Conservation (phyloP, 2,888 invertebrate genomes). For the Candidula unifasciata region DNA sequence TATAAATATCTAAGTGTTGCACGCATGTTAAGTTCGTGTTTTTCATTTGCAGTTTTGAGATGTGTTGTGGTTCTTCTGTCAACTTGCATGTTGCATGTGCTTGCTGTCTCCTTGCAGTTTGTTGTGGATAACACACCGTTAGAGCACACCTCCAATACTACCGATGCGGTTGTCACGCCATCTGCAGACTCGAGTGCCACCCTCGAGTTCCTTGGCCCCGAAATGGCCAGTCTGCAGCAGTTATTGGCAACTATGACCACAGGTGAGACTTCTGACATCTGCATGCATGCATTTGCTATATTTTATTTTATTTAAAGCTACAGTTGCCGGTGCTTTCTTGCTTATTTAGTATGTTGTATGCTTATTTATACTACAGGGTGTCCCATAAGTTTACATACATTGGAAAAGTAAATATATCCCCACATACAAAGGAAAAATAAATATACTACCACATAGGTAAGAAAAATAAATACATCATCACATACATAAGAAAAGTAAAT, state of each 20-base stretch:
- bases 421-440: too few relatives aligned
- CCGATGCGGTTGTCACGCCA: slow-evolving; percentile 46
- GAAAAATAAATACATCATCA: too few relatives aligned
- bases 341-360: background rate
- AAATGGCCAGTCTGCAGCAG: slow-evolving; percentile 79
- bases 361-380: background rate
- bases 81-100: slow-evolving; percentile 59
- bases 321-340: background rate
- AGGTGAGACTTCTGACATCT: slow-evolving; percentile 41
- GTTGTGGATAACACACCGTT: slow-evolving; percentile 49
- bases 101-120: slow-evolving; percentile 57
- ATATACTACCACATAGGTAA: too few relatives aligned
- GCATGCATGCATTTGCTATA: slow-evolving; percentile 2
- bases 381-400: too few relatives aligned
- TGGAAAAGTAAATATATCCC: too few relatives aligned
- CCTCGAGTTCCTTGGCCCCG: slow-evolving; percentile 78
- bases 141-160: slow-evolving; percentile 38
- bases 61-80: slow-evolving; percentile 34
- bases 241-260: slow-evolving; percentile 78
- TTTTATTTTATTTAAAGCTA: background rate
- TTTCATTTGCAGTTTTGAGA: background rate
- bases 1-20: background rate
- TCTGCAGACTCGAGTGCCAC: slow-evolving; percentile 49
- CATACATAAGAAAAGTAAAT: too few relatives aligned
- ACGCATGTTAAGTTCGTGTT: background rate